A percentile compares a stretch with the other conserved stretches of the same genome.
Evolutionary conservation across 2,797 vertebrate genomes (phyloP).

Genomic region (Dryobates pubescens): DNA sequence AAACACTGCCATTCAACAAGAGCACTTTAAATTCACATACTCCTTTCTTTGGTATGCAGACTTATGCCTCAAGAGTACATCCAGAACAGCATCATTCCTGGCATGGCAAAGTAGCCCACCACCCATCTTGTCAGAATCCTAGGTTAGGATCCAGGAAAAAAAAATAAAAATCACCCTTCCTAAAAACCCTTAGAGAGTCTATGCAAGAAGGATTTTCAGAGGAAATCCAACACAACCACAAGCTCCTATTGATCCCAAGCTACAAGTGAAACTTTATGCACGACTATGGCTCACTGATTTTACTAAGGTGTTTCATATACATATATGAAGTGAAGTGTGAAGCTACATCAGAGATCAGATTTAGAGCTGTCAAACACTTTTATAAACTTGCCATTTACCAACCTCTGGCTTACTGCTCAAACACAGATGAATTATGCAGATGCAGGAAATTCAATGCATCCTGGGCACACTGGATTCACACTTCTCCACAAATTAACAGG

Average conservation of each 20-base stretch:
- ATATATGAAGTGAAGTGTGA: constrained; percentile 40
- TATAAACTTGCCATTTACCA: not conserved
- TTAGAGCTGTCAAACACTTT: constrained; percentile 34
- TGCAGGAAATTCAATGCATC: constrained; percentile 4
- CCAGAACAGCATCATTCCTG: not conserved
- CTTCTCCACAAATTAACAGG: not conserved
- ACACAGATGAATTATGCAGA: not conserved
- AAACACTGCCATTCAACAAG: not conserved
- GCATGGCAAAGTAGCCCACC: not conserved
- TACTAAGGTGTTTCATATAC: constrained; percentile 57
- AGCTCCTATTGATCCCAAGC: not conserved
- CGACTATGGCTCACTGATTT: constrained; percentile 30
- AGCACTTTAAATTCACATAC: not conserved
- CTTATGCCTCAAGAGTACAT: not conserved
- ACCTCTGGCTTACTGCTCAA: not conserved
- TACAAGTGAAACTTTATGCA: not conserved
- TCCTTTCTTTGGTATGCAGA: not conserved
- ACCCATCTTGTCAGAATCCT: not conserved
- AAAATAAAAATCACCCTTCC: not conserved
- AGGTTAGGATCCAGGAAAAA: not conserved
- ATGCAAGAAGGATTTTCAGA: not conserved
- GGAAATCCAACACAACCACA: not conserved
- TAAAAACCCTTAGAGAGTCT: not conserved
- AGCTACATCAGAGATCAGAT: constrained; percentile 35
- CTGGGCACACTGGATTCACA: not conserved